Evolutionary conservation across 2,888 invertebrate genomes (phyloP), one percentile per base, ranked within the genome.

Genomic region (Tetanocera ferruginea): DNA sequence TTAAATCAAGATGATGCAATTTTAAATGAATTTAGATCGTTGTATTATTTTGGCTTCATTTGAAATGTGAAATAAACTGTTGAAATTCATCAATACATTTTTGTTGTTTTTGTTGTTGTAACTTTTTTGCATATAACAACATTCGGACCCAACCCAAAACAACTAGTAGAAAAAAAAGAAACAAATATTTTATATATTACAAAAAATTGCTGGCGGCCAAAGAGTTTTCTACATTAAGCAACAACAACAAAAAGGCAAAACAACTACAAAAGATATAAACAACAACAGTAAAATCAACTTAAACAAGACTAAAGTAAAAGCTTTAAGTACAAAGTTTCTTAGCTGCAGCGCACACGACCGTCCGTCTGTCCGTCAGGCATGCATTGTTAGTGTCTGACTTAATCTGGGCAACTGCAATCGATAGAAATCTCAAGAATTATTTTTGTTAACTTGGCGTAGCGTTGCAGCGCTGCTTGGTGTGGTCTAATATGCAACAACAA

Each of bases 351-450:
- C 28, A 14, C 9, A 28, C 11, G 64, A 6, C 64, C 64, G 31
- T 19, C 64, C 23, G n/a, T 55, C 19, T 19, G 19, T 19, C n/a
- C 14, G 49, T 6, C 49, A 49, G 14, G 6, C 8, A 9, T 55
- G 55, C 19, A 55, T 19, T 55, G 55, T 14, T 43, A 14, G 43
- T 19, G 55, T 19, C 8, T 19, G 19, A n/a, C 6, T 14, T 19
- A 55, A 55, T 19, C 55, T 55, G n/a, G 23, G 23, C 55, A 19
- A 9, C n/a, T 31, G 64, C 64, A 28, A 31, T 64, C 17, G 64
- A 66, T 66, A 66, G n/a, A 66, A 66, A 66, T 66, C 64, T 66
- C 19, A 66, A 66, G 64, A 66, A 66, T 66, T 66, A 66, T 66
- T 66, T 34, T 66, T 28, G 17, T 66, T 66, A 17, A 19, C 34